Base-by-base conservation (phyloP, 2,888 invertebrate genomes). In the Galeopsomyia nigrocyanea region DNA sequence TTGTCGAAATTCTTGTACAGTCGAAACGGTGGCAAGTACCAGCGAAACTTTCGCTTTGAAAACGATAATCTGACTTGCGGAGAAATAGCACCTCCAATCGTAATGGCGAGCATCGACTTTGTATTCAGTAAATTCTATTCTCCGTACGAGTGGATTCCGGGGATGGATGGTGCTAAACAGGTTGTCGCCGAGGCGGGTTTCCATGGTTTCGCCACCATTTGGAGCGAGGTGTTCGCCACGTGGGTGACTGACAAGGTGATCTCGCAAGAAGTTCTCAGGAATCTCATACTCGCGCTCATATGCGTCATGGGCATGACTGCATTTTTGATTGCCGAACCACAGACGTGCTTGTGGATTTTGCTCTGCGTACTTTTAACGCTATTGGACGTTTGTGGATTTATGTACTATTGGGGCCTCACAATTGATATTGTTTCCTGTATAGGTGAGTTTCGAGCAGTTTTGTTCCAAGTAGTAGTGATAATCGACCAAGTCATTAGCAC, bases 361-460 rank as follows among this genome's bases (percentile, higher is more conserved):
- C 82, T 92, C 22, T 93, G 93, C 81, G 93, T 94, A 17, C 84
- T 94, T 50, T 86, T 94, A 77, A 94, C 94, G 0, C 89, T 95
- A 85, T 82, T 92, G 0, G 92, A 93, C 80, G 92, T 94, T 14
- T 90, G 92, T 78, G 94, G 94, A 1, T 92, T 91, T 82, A 94
- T 94, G 93, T 92, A 92, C 82, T 89, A 91, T 77, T 94, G 94
- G 94, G 94, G 92, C 5, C 88, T 95, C 82, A 94, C 94, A 3
- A 92, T 95, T 51, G 95, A 95, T 83, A 90, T 94, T 65, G 93
- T 93, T 13, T 93, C 94, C 66, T 94, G 94, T 81, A 93, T 95
- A 68, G 93, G 93, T 84, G 71, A 80, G 78, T 73, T 22, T 39
- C 39, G 10, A 39, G 5, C 1, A 39, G 39, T 39, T 39, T 26